Conservation (phyloP, 2,113 vertebrate genomes). For the Anhinga rufa region DNA sequence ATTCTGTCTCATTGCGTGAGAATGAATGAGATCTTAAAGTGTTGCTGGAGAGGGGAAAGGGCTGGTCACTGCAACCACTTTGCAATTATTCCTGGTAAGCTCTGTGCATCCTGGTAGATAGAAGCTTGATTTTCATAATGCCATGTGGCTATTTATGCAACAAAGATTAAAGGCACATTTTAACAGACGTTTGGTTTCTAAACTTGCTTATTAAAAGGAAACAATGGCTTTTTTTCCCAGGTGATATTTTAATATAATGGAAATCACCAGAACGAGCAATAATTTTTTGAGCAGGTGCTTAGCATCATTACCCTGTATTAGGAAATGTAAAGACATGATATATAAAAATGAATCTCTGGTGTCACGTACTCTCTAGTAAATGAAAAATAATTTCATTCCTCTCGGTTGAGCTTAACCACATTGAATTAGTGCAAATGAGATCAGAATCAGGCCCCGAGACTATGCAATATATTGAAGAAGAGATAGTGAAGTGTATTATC, state of each 20-base stretch:
- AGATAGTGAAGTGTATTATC: neutral
- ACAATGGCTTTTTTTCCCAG: neutral
- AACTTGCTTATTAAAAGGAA: slow-evolving; percentile 1
- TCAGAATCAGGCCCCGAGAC: neutral
- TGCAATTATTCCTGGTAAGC: neutral
- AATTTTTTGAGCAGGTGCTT: neutral
- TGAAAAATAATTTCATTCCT: neutral
- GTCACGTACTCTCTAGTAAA: neutral
- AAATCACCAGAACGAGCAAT: neutral
- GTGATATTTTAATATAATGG: neutral
- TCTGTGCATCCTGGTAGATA: neutral
- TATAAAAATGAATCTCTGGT: neutral
- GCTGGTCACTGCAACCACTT: neutral
- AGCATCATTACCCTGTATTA: neutral
- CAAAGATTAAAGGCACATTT: neutral
- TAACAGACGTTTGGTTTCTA: neutral
- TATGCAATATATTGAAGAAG: neutral
- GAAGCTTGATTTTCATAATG: neutral
- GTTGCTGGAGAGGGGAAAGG: neutral
- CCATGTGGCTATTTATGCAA: neutral
- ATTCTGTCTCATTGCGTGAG: neutral
- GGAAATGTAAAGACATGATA: neutral
- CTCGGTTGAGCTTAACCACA: neutral
- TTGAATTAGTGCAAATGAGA: neutral
- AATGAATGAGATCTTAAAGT: neutral